Conservation (phyloP, 2,888 invertebrate genomes). For the Drymonia ruficornis region DNA sequence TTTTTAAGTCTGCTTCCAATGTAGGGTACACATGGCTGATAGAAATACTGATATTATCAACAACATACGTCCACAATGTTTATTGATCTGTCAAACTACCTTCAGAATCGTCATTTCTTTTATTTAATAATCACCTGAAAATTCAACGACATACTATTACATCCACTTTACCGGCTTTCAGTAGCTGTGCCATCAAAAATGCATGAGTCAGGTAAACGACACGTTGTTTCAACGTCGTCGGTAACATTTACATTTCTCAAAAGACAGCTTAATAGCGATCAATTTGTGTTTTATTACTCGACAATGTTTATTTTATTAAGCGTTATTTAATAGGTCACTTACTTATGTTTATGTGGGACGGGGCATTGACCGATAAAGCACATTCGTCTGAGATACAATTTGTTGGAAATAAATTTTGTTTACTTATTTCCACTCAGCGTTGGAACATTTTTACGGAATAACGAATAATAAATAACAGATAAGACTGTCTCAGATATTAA, state of each 20-base stretch:
- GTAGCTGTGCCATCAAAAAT: slow-evolving; percentile 51
- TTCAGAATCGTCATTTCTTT: too few species aligned
- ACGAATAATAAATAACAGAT: background rate
- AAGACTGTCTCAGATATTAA: too few species aligned
- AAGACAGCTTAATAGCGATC: slow-evolving; percentile 45
- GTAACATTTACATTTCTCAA: slow-evolving; percentile 46
- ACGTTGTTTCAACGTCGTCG: slow-evolving; percentile 36
- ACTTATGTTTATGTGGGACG: slow-evolving; percentile 7
- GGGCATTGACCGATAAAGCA: slow-evolving; percentile 7
- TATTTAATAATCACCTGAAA: slow-evolving; percentile 17
- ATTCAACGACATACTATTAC: slow-evolving; percentile 41
- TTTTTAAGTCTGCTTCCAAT: too few species aligned
- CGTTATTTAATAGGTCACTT: slow-evolving; percentile 29
- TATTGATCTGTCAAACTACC: too few species aligned
- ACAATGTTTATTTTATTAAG: slow-evolving; percentile 40
- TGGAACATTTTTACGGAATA: background rate
- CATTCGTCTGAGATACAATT: background rate
- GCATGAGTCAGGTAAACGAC: slow-evolving; percentile 47
- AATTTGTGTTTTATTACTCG: slow-evolving; percentile 36
- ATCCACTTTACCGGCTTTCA: slow-evolving; percentile 28
- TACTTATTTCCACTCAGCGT: background rate
- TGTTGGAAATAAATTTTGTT: background rate
- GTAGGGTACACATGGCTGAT: too few species aligned
- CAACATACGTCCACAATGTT: too few species aligned
- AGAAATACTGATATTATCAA: too few species aligned